Evolutionary conservation across 2,888 invertebrate genomes (phyloP), one percentile per base, ranked within the genome.

Genomic region (Aporophyla lueneburgensis): DNA sequence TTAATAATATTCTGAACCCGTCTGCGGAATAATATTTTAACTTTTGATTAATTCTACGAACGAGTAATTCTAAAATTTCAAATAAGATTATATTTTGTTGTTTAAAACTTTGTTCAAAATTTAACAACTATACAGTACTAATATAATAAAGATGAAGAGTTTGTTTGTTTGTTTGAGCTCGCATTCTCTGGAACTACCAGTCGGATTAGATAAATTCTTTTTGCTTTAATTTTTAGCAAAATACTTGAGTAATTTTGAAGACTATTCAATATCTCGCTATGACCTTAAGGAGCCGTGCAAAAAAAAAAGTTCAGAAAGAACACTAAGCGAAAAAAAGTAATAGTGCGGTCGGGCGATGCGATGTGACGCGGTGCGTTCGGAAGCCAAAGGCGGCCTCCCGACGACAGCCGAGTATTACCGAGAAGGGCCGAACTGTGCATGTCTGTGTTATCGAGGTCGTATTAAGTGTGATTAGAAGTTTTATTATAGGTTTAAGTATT

Each of bases 21-120:
- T 65, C 59, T 65, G 49, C 24, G 54, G 72, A 83, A 71, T 73
- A 75, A 72, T 84, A 83, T 84, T 83, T 73, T n/a, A 83, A 84
- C 59, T 84, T 84, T 85, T 80, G 76, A 83, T 83, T 76, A 80
- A 83, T 83, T 83, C 67, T 63, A 51, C 46, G 70, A 75, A 73
- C 54, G 56, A 80, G 40, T 49, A 72, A 84, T 68, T 80, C 68
- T 56, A 70, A 79, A 40, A 69, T 71, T 79, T 79, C 43, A 24
- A 82, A 65, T 40, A 65, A 76, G 16, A 66, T 71, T 73, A 27
- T 76, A 59, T 84, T 63, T 72, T 76, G 56, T 72, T 74, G 66
- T 72, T 80, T 43, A 5, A 59, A 74, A 79, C 54, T 69, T 71
- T 53, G 51, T 68, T 65, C 6, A 33, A 49, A 63, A n/a, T 67